A percentile compares a stretch with the other conserved stretches of the same genome.
phyloP scores from a whole-genome alignment of 2,888 invertebrate species.

The Danaus chrysippus region DNA sequence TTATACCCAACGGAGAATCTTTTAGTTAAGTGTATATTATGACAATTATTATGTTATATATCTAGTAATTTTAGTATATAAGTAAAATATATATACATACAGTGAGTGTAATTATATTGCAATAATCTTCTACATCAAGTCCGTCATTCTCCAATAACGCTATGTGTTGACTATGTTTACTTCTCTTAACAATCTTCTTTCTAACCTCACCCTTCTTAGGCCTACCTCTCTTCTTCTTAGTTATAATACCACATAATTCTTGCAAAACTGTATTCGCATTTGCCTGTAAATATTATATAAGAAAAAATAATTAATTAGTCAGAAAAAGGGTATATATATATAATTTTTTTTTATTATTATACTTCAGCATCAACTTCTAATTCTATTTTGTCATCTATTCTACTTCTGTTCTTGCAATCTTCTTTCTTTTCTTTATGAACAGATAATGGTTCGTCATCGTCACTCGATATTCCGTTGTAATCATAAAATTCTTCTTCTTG shows the following conservation, averaged over 20 bases:
- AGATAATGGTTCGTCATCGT: constrained; percentile 60
- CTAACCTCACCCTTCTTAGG: constrained; percentile 37
- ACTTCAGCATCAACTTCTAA: constrained; percentile 22
- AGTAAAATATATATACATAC: constrained; percentile 17
- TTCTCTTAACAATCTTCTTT: constrained; percentile 24
- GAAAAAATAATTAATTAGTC: neutral
- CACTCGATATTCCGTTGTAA: constrained; percentile 39
- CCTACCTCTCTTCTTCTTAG: constrained; percentile 42
- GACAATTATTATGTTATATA: neutral
- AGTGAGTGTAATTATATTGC: constrained; percentile 30
- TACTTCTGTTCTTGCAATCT: constrained; percentile 36
- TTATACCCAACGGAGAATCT: no score
- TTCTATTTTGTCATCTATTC: constrained; percentile 33
- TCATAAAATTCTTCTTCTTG: constrained; percentile 45
- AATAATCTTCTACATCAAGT: constrained; percentile 41
- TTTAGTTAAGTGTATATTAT: no score
- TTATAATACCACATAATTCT: constrained; percentile 15
- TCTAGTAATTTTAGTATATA: neutral
- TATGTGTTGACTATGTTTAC: constrained; percentile 40
- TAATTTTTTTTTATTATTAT: constrained; percentile 14
- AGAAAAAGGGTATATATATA: neutral
- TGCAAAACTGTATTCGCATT: constrained; percentile 1
- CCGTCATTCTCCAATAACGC: constrained; percentile 46
- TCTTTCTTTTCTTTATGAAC: constrained; percentile 48
- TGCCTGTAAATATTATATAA: constrained; percentile 5